Evolutionary conservation across 2,888 invertebrate species (phyloP).

Genomic region (Diarsia rubi): DNA sequence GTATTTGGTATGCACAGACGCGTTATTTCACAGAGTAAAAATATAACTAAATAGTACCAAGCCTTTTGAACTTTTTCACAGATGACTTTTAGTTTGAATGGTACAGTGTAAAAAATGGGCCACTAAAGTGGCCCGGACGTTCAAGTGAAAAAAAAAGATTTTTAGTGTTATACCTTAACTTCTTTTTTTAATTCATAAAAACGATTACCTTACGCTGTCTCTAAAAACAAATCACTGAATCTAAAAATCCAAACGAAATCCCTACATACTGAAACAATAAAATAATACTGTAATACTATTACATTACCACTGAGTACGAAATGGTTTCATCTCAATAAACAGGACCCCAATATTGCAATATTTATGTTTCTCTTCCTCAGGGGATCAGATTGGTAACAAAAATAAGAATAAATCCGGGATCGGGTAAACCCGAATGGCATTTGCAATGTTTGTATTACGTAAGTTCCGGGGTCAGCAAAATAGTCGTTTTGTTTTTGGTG

Average conservation of each 20-base stretch:
- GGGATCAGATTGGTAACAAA: conserved; percentile 15
- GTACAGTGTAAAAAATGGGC: no score
- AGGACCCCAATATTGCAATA: conserved; percentile 20
- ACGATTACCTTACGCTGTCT: background rate
- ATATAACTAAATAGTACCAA: no score
- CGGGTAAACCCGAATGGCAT: conserved; percentile 14
- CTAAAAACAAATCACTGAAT: background rate
- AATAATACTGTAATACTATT: conserved; percentile 7
- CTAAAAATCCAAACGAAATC: background rate
- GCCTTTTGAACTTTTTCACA: no score
- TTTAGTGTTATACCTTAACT: no score
- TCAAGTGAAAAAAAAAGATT: no score
- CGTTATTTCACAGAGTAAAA: no score
- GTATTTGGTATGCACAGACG: no score
- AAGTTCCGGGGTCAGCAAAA: conserved; percentile 13
- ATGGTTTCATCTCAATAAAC: conserved; percentile 34
- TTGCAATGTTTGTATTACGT: conserved; percentile 18
- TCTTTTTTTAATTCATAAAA: no score
- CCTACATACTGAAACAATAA: background rate
- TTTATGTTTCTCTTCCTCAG: conserved; percentile 12
- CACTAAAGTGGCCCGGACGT: no score
- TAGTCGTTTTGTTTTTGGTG: background rate
- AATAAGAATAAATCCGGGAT: conserved; percentile 39
- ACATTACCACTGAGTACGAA: conserved; percentile 4
- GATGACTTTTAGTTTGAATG: no score